A percentile compares a stretch with the other conserved stretches of the same genome.
Evolutionary conservation across 2,888 invertebrate species (phyloP).

Genomic region (Leucophora obtusa): DNA sequence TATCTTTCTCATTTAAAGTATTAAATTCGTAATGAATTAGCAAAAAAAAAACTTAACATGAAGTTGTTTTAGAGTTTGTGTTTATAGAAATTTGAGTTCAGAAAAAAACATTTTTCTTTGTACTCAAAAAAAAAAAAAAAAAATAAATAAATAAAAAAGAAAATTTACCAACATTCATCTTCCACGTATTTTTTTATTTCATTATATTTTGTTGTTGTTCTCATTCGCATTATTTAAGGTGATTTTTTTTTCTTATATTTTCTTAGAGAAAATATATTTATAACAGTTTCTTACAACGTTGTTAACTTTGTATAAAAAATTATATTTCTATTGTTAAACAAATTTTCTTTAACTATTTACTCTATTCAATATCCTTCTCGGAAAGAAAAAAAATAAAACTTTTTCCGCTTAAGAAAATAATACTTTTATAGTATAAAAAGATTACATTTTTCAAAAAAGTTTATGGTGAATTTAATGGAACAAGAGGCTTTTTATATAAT

Average conservation of each 20-base stretch:
- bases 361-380: background rate
- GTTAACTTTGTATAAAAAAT: conserved; percentile 36
- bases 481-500: too few species aligned
- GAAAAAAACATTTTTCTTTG: conserved; percentile 42
- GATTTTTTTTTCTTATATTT: conserved; percentile 31
- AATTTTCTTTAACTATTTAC: conserved; percentile 4
- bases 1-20: conserved; percentile 38
- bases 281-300: conserved; percentile 27
- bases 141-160: conserved; percentile 9
- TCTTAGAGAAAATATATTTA: conserved; percentile 25
- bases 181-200: conserved; percentile 18
- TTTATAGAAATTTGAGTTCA: conserved; percentile 50
- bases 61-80: conserved; percentile 19
- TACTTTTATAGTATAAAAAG: too few species aligned
- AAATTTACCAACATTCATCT: conserved; percentile 36
- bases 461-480: too few species aligned
- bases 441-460: too few species aligned
- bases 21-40: conserved; percentile 53
- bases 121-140: background rate
- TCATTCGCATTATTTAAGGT: conserved; percentile 47
- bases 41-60: conserved; percentile 15
- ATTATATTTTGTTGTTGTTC: background rate
- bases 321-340: conserved; percentile 1
- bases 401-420: background rate
- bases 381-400: background rate